These are phyloP conservation scores for Sternotherus odoratus DNA, from an alignment of 2,797 vertebrate genomes.

Conservation along the genomic window DNA sequence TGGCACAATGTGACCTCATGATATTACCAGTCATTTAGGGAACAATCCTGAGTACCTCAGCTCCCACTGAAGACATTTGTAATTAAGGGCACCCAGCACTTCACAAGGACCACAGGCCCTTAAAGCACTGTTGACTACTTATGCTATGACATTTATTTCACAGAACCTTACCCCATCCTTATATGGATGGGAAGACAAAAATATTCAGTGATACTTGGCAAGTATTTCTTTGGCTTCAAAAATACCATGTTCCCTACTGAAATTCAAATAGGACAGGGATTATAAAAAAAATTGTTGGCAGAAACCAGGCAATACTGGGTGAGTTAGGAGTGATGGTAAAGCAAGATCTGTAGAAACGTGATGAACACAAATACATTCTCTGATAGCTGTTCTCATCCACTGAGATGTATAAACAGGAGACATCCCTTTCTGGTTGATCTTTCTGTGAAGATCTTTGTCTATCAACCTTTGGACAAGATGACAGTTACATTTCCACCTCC, in stretches of 20 bases:
- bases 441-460: not conserved
- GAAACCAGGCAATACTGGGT: not conserved
- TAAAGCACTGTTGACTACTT: not conserved
- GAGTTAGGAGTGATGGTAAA: not conserved
- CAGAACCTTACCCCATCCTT: not conserved
- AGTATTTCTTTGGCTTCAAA: not conserved
- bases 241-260: not conserved
- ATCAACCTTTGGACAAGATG: not conserved
- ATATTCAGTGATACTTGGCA: not conserved
- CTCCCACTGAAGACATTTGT: not conserved
- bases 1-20: not conserved
- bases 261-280: not conserved
- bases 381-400: not conserved
- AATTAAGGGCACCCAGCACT: not conserved
- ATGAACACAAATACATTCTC: not conserved
- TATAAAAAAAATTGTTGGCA: not conserved
- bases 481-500: conserved; percentile 1
- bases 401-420: not conserved
- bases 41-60: not conserved
- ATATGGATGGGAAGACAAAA: not conserved
- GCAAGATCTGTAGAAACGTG: not conserved
- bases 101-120: not conserved
- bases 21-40: not conserved
- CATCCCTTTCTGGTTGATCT: not conserved
- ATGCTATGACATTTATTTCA: not conserved